Percentiles rank a stretch among this genome's conserved stretches.
phyloP scores from a whole-genome alignment of 2,888 invertebrate species.

The Pheosia tremula region DNA sequence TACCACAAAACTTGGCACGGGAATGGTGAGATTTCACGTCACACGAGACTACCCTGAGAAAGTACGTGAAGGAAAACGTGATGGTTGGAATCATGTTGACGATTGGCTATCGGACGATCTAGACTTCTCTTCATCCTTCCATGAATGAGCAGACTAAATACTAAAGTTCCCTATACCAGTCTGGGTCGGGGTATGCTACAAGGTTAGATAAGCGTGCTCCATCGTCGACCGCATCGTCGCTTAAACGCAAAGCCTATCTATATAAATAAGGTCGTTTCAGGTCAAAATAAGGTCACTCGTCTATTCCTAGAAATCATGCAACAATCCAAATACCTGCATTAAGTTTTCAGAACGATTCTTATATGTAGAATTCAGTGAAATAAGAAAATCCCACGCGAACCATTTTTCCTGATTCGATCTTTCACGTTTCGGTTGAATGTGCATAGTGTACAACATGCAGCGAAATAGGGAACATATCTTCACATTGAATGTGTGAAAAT shows the following conservation, averaged over 20 bases:
- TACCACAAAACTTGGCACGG: constrained; percentile 26
- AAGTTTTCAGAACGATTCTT: constrained; percentile 1
- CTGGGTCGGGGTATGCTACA: too few species aligned
- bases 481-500: too few species aligned
- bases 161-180: too few species aligned
- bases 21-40: constrained; percentile 21
- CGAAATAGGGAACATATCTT: too few species aligned
- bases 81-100: neutral
- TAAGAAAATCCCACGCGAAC: constrained; percentile 1
- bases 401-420: constrained; percentile 1
- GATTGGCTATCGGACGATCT: neutral
- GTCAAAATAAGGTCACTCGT: neutral
- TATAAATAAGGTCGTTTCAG: too few species aligned
- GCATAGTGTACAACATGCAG: too few species aligned
- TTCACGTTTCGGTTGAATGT: neutral
- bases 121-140: neutral
- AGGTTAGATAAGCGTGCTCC: too few species aligned
- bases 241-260: too few species aligned
- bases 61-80: neutral
- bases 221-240: too few species aligned
- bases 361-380: neutral
- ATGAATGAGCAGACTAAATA: neutral
- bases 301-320: neutral
- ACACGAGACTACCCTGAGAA: neutral
- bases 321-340: neutral